Base-by-base conservation (phyloP, 1,140 invertebrate species). In the Hylaeus volcanicus region DNA sequence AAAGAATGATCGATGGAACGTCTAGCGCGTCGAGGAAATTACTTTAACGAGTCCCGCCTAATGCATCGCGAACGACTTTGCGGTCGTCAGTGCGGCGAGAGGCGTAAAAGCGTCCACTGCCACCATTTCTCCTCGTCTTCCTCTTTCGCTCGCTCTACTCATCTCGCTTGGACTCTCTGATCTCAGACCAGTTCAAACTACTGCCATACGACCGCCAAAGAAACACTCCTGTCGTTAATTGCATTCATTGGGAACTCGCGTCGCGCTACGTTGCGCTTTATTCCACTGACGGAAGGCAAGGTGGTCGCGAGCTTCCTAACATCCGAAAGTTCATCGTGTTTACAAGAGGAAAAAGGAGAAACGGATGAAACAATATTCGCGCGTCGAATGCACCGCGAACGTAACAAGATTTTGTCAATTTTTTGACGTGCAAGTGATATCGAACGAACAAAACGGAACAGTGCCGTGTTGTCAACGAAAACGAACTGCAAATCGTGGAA, bases 1-100 rank as follows among this genome's bases (percentile, higher is more conserved):
- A 53, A 51, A 68, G 76, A 64, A 87, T 83, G 80, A 74, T 87
- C 76, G 81, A 86, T 87, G 81, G 60, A 76, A 83, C 53, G 85
- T 86, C 73, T 71, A 37, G 58, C n/a, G 43, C 56, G 12, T 72
- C 45, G 63, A 58, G 84, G n/a, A 78, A 69, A 86, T 82, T 86
- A 85, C 81, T 83, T 86, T 76, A 86, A 83, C 84, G 74, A 79
- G 73, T 69, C 26, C 11, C 72, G 53, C 48, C 75, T 83, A 86
- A 86, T 86, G 84, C 80, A 80, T 76, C 68, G 73, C 41, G 81
- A 66, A 61, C 84, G 63, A 77, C 48, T 74, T 72, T 69, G 79
- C 45, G 58, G 55, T 69, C 68, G 73, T 58, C 72, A 79, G 53
- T 63, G 82, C 74, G 74, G 58, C 56, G 66, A 76, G 48, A 77